Evolutionary conservation across 2,113 vertebrate species (phyloP).

Genomic region (Siphamia tubifer): DNA sequence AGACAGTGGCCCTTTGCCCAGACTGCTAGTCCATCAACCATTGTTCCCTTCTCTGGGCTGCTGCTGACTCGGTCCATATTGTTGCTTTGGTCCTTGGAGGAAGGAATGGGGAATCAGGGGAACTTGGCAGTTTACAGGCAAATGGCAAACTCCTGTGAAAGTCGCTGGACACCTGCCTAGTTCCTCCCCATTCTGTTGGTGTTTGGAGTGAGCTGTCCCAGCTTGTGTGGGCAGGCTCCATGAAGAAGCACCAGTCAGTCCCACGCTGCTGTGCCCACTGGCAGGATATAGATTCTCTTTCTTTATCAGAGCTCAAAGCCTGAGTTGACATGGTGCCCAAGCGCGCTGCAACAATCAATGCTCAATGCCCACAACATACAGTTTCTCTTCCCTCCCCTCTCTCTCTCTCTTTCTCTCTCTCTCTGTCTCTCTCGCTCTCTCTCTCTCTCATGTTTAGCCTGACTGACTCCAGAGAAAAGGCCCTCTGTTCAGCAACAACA

Average conservation of each 20-base stretch:
- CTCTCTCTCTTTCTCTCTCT: conserved; percentile 7
- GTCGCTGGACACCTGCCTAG: conserved; percentile 63
- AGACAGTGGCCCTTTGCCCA: conserved; percentile 70
- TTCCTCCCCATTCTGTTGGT: conserved; percentile 57
- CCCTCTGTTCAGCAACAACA: conserved; percentile 80
- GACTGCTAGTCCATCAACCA: conserved; percentile 68
- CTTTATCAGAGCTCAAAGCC: conserved; percentile 70
- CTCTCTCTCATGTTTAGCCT: conserved; percentile 79
- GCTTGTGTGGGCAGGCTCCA: conserved; percentile 65
- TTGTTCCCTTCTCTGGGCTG: conserved; percentile 58
- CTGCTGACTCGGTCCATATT: conserved; percentile 54
- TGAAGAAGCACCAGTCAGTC: conserved; percentile 67
- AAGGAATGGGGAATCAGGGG: conserved; percentile 41
- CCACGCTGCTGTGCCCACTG: conserved; percentile 68
- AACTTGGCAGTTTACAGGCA: conserved; percentile 58
- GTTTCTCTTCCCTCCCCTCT: conserved; percentile 61
- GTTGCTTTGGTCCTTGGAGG: conserved; percentile 56
- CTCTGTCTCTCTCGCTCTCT: not conserved
- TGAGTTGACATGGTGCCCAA: conserved; percentile 65
- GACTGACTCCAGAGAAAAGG: conserved; percentile 87
- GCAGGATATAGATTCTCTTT: conserved; percentile 72
- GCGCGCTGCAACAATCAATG: conserved; percentile 62
- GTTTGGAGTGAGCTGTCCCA: conserved; percentile 67
- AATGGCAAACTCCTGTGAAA: conserved; percentile 57
- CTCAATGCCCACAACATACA: conserved; percentile 62